A percentile compares a stretch with the other conserved stretches of the same genome.
phyloP scores from a whole-genome alignment of 2,888 invertebrate genomes.

The Syritta pipiens region DNA sequence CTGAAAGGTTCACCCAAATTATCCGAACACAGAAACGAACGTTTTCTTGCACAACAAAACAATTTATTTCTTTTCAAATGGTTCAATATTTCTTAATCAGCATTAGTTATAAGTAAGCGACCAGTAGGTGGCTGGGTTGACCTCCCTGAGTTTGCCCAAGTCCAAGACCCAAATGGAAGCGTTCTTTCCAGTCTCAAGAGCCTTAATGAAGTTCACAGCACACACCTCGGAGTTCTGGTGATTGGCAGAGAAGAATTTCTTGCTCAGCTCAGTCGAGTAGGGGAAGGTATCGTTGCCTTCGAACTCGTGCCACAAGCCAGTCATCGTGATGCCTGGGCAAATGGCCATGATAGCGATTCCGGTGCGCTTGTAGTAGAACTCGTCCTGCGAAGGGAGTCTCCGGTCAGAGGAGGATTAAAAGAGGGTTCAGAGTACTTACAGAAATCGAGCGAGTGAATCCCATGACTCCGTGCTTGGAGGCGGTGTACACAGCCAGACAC shows the following conservation, averaged over 20 bases:
- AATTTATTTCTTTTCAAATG: too few relatives aligned
- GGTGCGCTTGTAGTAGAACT: constrained; percentile 65
- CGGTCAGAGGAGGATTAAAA: too few relatives aligned
- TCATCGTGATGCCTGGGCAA: constrained; percentile 71
- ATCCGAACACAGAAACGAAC: too few relatives aligned
- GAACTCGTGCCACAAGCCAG: constrained; percentile 68
- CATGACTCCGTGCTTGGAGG: constrained; percentile 77
- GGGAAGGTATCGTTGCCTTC: constrained; percentile 71
- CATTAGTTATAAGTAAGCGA: constrained; percentile 46
- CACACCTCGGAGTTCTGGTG: constrained; percentile 72
- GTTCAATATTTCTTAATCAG: neutral
- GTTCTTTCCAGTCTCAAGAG: constrained; percentile 74
- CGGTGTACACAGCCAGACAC: constrained; percentile 76
- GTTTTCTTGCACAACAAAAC: too few relatives aligned
- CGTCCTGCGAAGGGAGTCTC: too few relatives aligned
- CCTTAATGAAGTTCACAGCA: constrained; percentile 74
- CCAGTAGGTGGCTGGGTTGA: constrained; percentile 74
- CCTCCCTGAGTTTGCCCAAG: constrained; percentile 73
- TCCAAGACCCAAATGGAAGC: constrained; percentile 76
- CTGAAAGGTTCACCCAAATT: too few relatives aligned
- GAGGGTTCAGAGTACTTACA: constrained; percentile 71
- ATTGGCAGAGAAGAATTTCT: constrained; percentile 70
- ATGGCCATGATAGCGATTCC: constrained; percentile 70
- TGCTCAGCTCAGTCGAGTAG: constrained; percentile 71
- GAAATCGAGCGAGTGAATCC: constrained; percentile 77